Conservation (phyloP, 2,888 invertebrate genomes). For the Diaperis boleti region DNA sequence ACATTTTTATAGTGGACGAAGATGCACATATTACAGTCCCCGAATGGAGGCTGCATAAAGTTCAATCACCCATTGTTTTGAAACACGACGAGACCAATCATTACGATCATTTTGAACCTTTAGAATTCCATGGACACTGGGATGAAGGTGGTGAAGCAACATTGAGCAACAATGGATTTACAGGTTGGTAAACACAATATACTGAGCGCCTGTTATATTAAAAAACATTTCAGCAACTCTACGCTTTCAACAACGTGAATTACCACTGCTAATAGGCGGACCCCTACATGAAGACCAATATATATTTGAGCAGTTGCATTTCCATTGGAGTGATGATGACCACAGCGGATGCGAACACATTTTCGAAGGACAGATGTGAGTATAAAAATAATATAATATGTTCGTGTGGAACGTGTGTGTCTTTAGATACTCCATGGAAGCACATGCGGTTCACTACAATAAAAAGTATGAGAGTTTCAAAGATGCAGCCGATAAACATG, state of each 20-base stretch:
- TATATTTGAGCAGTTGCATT: constrained; percentile 83
- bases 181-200: constrained; percentile 65
- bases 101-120: constrained; percentile 66
- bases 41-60: constrained; percentile 63
- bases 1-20: constrained; percentile 53
- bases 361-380: constrained; percentile 77
- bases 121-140: constrained; percentile 73
- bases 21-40: constrained; percentile 62
- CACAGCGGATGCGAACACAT: constrained; percentile 85
- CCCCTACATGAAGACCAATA: constrained; percentile 75
- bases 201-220: not conserved
- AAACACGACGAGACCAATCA: constrained; percentile 65
- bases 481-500: constrained; percentile 75
- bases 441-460: constrained; percentile 84
- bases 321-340: constrained; percentile 84
- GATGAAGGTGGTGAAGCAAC: constrained; percentile 70
- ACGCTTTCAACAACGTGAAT: constrained; percentile 71
- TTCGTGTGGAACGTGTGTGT: not conserved
- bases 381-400: constrained; percentile 42
- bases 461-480: constrained; percentile 75
- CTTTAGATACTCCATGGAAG: constrained; percentile 78
- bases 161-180: constrained; percentile 76
- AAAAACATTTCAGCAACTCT: constrained; percentile 69
- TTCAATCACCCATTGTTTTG: constrained; percentile 77
- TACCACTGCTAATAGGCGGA: constrained; percentile 74